Conservation (phyloP, 1,140 invertebrate species). For the Drosophila insularis region DNA sequence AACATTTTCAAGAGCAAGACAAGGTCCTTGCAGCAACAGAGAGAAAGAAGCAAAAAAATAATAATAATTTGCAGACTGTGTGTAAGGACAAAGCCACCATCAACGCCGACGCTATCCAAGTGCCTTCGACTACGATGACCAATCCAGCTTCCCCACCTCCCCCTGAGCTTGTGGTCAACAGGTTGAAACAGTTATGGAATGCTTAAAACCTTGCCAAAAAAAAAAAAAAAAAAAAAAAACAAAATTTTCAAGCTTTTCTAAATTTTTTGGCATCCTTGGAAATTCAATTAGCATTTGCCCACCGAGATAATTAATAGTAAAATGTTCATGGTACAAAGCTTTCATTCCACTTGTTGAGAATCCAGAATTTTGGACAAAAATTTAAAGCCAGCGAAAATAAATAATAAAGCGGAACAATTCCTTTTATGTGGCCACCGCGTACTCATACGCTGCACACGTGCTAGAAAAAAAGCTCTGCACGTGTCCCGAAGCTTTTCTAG, state of each 20-base stretch:
- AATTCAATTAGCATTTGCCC: conserved; percentile 67
- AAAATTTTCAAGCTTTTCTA: background rate
- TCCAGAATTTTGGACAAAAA: conserved; percentile 28
- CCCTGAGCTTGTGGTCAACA: conserved; percentile 55
- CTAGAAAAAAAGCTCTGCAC: conserved; percentile 60
- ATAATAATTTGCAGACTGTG: conserved; percentile 47
- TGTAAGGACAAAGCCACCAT: conserved; percentile 52
- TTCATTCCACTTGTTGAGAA: conserved; percentile 70
- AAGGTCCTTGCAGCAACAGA: conserved; percentile 58
- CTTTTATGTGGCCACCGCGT: background rate
- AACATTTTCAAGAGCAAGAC: conserved; percentile 72
- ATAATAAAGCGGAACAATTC: conserved; percentile 34
- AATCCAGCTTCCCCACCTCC: background rate
- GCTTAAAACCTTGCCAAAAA: conserved; percentile 35
- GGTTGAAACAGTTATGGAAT: conserved; percentile 53
- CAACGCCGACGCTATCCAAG: background rate
- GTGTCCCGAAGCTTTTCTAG: conserved; percentile 53
- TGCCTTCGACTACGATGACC: background rate
- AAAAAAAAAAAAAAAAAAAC: background rate
- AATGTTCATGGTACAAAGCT: conserved; percentile 50
- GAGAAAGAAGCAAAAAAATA: background rate
- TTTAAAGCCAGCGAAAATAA: background rate
- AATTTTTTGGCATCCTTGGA: conserved; percentile 44
- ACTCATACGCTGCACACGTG: conserved; percentile 43
- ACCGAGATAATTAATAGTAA: conserved; percentile 65